Base-by-base conservation (phyloP, 2,888 invertebrate species). In the Hymenopus coronatus region DNA sequence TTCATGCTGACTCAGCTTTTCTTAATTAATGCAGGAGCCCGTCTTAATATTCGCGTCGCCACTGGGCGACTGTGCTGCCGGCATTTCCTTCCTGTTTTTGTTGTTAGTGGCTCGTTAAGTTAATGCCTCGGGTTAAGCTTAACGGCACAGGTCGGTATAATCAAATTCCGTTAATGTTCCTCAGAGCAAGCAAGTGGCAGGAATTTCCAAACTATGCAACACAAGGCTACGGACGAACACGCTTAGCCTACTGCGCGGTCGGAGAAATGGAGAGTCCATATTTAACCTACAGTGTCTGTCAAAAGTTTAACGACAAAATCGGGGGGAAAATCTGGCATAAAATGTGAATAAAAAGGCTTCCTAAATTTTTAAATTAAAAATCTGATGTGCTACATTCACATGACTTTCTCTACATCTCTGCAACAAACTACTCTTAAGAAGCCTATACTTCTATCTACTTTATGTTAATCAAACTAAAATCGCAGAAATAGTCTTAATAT, bases 121-220 rank as follows among this genome's bases (percentile, higher is more conserved):
- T 87, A 87, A 87, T 87, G 87, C 82, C n/a, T 82, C 33, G 82
- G 87, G 82, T 87, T 87, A 87, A 87, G 82, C 82, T 87, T 82
- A 87, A 82, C 87, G 27, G 87, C 40, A 82, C n/a, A 87, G 82
- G 87, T 30, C 7, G 40, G 28, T 33, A 20, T 87, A 87, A 87
- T 87, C 87, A 82, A 81, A 87, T 87, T 87, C 87, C 87, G 82
- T 87, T 87, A 82, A 87, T 87, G 81, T 87, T 87, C 30, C 82
- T 87, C 82, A n/a, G 40, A n/a, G 82, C 54, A 70, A 70, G 54
- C 54, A 70, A 70, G 54, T 70, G 54, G 54, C 54, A 70, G 54
- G 54, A 70, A 70, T 70, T 70, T 70, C 54, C 54, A 70, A 70
- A 70, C 54, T 70, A 70, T 70, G 54, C 54, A 70, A 70, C 54